Percentiles rank a stretch among this genome's conserved stretches.
These are phyloP conservation scores for Podilymbus podiceps DNA, from an alignment of 2,113 vertebrate species.

Conservation along the genomic window DNA sequence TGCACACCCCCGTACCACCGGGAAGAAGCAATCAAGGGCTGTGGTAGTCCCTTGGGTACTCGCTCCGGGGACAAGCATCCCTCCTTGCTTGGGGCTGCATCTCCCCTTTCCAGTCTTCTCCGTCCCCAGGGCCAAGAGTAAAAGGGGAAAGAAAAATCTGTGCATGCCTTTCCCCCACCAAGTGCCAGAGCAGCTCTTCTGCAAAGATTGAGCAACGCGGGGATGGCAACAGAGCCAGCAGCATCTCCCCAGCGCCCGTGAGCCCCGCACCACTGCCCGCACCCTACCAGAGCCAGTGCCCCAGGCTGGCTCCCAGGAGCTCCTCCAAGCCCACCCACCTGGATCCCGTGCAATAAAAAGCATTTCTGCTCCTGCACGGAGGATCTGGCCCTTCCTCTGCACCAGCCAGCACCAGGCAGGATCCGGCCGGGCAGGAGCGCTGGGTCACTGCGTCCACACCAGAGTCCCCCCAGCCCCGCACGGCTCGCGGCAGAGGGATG, in stretches of 20 bases:
- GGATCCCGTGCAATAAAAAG: not conserved
- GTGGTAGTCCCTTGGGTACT: not conserved
- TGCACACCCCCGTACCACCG: accelerated
- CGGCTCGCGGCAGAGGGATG: not conserved
- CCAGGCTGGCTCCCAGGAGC: not conserved
- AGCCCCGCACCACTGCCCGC: not conserved
- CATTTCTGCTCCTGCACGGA: not conserved
- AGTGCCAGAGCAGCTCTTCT: not conserved
- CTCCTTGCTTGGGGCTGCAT: not conserved
- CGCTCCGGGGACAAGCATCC: not conserved
- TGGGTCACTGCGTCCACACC: accelerated
- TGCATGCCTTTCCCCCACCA: not conserved
- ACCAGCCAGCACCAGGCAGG: not conserved
- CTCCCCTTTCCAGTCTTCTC: not conserved
- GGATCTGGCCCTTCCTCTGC: not conserved
- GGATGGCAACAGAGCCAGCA: not conserved
- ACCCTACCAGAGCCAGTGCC: not conserved
- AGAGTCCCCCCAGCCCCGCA: not conserved
- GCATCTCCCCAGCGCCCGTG: not conserved
- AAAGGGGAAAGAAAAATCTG: not conserved
- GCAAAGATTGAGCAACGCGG: not conserved
- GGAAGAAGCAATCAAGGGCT: not conserved
- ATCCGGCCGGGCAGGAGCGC: not conserved
- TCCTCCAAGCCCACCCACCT: not conserved
- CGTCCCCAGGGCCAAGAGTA: not conserved